A percentile compares a stretch with the other conserved stretches of the same genome.
Evolutionary conservation across 30 jellyfish, hydroid and myxozoan species (phyloP).

Genomic region (Cassiopea andromeda): DNA sequence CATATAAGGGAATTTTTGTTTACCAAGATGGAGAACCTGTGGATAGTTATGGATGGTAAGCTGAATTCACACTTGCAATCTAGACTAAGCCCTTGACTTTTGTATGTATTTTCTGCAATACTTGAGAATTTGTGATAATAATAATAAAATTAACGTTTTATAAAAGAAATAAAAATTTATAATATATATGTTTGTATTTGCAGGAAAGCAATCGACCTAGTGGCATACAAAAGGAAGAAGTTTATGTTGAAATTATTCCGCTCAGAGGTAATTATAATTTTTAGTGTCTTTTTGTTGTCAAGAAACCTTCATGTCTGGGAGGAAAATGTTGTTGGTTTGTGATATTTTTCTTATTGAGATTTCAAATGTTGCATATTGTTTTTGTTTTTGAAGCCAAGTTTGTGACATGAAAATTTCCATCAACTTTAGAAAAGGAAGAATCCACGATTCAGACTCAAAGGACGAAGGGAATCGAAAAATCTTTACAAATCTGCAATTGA

Average conservation of each 20-base stretch:
- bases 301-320: neutral
- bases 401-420: neutral
- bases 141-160: too few species aligned
- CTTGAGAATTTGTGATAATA: too few species aligned
- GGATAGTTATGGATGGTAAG: constrained; percentile 71
- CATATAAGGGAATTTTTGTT: constrained; percentile 68
- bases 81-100: neutral
- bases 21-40: constrained; percentile 51
- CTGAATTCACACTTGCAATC: neutral
- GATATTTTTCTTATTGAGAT: too few species aligned
- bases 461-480: constrained; percentile 70
- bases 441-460: constrained; percentile 21
- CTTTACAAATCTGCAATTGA: constrained; percentile 84
- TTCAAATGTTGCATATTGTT: too few species aligned
- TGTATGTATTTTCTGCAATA: too few species aligned
- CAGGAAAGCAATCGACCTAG: constrained; percentile 73
- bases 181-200: neutral
- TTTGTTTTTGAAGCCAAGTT: too few species aligned
- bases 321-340: too few species aligned
- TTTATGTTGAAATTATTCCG: constrained; percentile 52
- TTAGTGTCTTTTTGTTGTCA: neutral
- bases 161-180: neutral
- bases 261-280: constrained; percentile 57
- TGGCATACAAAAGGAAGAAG: constrained; percentile 70
- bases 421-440: constrained; percentile 39